These are phyloP conservation scores for Apaloderma vittatum DNA, from an alignment of 2,113 vertebrate genomes.

Conservation along the genomic window DNA sequence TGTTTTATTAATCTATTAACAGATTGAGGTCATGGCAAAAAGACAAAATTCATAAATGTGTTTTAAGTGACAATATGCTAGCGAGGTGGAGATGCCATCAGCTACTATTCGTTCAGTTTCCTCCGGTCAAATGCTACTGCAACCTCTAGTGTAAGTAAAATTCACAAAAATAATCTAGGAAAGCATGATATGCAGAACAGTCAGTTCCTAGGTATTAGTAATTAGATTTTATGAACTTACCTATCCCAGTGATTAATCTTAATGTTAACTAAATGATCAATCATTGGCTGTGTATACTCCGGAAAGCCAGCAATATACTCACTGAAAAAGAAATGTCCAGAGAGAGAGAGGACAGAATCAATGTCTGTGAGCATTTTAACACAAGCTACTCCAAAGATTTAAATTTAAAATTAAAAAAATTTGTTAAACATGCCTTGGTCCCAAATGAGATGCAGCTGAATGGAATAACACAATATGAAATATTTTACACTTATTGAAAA, in stretches of 20 bases:
- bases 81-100: background rate
- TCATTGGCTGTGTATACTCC: slow-evolving; percentile 91
- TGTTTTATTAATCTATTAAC: slow-evolving; percentile 59
- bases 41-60: slow-evolving; percentile 27
- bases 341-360: background rate
- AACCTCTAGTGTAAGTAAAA: background rate
- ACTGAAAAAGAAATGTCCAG: slow-evolving; percentile 69
- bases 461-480: background rate
- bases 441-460: background rate
- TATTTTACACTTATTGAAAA: background rate
- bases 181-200: background rate
- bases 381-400: background rate
- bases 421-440: background rate
- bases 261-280: slow-evolving; percentile 90
- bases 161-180: background rate
- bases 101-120: background rate
- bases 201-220: background rate
- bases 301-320: slow-evolving; percentile 90
- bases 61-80: background rate
- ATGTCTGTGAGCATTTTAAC: background rate
- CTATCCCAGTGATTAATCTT: slow-evolving; percentile 95
- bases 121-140: background rate
- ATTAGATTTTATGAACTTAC: slow-evolving; percentile 75
- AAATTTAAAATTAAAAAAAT: background rate
- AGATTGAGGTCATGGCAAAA: slow-evolving; percentile 61